Evolutionary conservation across 1,140 invertebrate species (phyloP).

Genomic region (Penaeus vannamei): DNA sequence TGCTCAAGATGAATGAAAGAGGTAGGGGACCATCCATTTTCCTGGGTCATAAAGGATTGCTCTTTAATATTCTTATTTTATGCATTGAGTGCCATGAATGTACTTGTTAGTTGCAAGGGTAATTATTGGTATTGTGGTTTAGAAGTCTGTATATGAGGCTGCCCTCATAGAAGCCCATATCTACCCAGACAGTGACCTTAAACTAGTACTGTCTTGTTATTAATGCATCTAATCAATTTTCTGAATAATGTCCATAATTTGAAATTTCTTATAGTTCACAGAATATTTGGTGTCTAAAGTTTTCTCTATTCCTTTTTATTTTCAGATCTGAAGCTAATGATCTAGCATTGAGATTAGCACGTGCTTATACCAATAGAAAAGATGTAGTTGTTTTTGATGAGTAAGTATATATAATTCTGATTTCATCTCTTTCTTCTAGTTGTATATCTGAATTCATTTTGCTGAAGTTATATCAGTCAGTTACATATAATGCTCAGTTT

Average conservation of each 20-base stretch:
- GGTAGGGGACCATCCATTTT: too few relatives aligned
- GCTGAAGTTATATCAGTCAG: neutral
- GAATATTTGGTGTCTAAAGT: neutral
- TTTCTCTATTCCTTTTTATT: neutral
- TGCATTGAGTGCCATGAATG: too few relatives aligned
- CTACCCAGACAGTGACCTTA: too few relatives aligned
- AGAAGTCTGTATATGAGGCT: too few relatives aligned
- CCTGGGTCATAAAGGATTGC: too few relatives aligned
- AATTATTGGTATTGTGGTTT: too few relatives aligned
- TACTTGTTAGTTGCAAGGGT: too few relatives aligned
- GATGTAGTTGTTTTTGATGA: constrained; percentile 78
- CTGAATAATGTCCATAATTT: neutral
- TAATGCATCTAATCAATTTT: too few relatives aligned
- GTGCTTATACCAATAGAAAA: constrained; percentile 74
- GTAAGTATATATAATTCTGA: constrained; percentile 69
- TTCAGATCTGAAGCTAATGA: constrained; percentile 79
- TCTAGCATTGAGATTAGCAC: constrained; percentile 77
- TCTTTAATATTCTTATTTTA: too few relatives aligned
- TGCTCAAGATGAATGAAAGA: too few relatives aligned
- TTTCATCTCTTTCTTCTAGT: neutral
- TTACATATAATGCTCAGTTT: neutral
- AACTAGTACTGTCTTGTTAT: too few relatives aligned
- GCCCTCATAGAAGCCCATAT: too few relatives aligned
- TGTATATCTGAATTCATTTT: neutral
- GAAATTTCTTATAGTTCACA: neutral